phyloP scores from a whole-genome alignment of 2,797 vertebrate species.

The Manis pentadactyla region DNA sequence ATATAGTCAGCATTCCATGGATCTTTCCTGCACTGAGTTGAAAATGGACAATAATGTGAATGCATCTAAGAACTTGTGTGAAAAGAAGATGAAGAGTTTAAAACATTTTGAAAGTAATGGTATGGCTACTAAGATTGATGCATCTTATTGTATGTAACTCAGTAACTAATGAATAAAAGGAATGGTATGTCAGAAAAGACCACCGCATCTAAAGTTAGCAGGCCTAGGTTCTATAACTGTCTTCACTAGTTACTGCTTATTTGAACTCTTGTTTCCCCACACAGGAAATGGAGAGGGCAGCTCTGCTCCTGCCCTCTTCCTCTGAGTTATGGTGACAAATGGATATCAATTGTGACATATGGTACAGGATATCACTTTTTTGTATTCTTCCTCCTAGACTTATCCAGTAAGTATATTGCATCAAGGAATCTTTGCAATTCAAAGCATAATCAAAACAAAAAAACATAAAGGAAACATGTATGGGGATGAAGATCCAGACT shows the following conservation, averaged over 20 bases:
- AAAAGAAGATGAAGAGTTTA: not conserved
- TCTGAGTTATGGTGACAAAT: not conserved
- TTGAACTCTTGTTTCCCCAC: not conserved
- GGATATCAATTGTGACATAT: not conserved
- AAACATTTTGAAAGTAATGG: not conserved
- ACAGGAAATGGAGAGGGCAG: not conserved
- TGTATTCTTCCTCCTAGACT: not conserved
- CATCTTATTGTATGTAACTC: too few relatives aligned
- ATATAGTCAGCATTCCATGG: not conserved
- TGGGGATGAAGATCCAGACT: not conserved
- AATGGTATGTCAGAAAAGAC: not conserved
- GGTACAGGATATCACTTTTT: not conserved
- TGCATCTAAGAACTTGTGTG: not conserved
- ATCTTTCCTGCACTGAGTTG: not conserved
- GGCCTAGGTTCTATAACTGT: not conserved
- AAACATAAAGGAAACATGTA: not conserved
- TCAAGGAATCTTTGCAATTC: not conserved
- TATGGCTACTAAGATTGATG: not conserved
- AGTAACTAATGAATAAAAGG: not conserved
- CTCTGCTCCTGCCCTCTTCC: not conserved
- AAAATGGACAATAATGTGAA: slow-evolving; percentile 20
- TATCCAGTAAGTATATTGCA: not conserved
- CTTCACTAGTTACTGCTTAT: not conserved
- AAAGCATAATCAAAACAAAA: not conserved
- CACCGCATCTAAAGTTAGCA: not conserved